Percentiles rank a stretch among this genome's conserved stretches.
Conservation (phyloP, 2,113 vertebrate genomes). For the Sterrhoptilus dennistouni region DNA sequence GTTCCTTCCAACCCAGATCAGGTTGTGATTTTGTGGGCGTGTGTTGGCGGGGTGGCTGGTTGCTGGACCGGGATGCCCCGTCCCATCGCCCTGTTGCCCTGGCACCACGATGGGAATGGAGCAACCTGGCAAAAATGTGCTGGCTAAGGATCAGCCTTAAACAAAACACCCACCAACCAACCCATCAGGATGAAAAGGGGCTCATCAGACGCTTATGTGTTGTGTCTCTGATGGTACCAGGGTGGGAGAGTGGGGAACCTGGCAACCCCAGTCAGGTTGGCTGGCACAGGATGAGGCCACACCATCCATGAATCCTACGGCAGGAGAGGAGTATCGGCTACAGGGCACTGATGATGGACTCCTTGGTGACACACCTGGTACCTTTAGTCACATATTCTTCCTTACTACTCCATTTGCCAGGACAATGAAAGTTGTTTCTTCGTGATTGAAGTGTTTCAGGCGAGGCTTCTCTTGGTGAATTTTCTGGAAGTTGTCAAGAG, state of each 20-base stretch:
- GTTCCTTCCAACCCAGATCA: background rate
- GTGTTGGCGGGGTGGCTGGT: background rate
- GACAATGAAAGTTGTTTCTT: background rate
- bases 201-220: rapidly evolving
- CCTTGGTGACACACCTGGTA: background rate
- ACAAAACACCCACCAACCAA: rapidly evolving
- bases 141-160: background rate
- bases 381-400: background rate
- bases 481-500: background rate
- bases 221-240: background rate
- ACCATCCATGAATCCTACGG: rapidly evolving
- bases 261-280: background rate
- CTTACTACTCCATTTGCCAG: rapidly evolving
- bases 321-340: too few relatives aligned
- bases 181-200: background rate
- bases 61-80: background rate
- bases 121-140: background rate
- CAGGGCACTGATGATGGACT: background rate
- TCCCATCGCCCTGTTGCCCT: background rate
- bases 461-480: background rate
- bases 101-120: background rate
- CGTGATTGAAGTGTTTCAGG: background rate
- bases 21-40: background rate
- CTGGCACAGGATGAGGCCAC: rapidly evolving
- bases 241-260: background rate